A percentile compares a stretch with the other conserved stretches of the same genome.
Conservation (phyloP, 1,140 invertebrate genomes). For the Orussus abietinus region DNA sequence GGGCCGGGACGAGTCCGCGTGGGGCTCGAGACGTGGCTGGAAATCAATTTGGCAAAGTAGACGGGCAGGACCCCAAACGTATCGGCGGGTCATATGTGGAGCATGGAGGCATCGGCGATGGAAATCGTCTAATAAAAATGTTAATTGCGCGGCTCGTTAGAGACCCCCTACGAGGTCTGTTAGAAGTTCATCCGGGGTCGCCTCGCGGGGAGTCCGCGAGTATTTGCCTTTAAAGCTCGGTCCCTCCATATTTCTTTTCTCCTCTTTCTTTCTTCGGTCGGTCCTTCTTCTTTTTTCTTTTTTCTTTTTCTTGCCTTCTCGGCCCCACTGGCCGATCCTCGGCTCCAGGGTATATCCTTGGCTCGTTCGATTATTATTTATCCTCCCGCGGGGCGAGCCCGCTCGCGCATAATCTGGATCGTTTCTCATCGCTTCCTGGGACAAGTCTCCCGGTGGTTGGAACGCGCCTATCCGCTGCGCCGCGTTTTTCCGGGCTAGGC, state of each 20-base stretch:
- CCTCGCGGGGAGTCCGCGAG: slow-evolving; percentile 45
- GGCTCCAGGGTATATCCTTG: no score
- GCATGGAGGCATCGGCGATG: no score
- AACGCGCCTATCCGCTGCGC: no score
- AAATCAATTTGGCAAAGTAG: no score
- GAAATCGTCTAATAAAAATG: slow-evolving; percentile 49
- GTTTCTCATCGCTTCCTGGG: no score
- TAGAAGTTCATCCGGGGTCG: slow-evolving; percentile 49
- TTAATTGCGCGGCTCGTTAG: slow-evolving; percentile 53
- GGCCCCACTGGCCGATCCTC: slow-evolving; percentile 12
- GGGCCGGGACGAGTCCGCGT: no score
- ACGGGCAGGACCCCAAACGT: no score
- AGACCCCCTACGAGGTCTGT: slow-evolving; percentile 44
- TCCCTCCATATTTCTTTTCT: slow-evolving; percentile 18
- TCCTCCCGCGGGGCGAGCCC: slow-evolving; percentile 27
- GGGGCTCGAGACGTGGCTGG: no score
- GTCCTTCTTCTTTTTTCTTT: slow-evolving; percentile 11
- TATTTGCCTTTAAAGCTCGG: slow-evolving; percentile 34
- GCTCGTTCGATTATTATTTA: slow-evolving; percentile 43
- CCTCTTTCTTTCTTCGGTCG: slow-evolving; percentile 11
- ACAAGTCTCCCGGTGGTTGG: no score
- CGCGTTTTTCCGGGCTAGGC: no score
- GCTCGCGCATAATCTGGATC: no score
- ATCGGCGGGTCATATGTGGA: no score
- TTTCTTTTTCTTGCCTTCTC: slow-evolving; percentile 10